phyloP scores from a whole-genome alignment of 2,888 invertebrate genomes.

The Eurois occulta region DNA sequence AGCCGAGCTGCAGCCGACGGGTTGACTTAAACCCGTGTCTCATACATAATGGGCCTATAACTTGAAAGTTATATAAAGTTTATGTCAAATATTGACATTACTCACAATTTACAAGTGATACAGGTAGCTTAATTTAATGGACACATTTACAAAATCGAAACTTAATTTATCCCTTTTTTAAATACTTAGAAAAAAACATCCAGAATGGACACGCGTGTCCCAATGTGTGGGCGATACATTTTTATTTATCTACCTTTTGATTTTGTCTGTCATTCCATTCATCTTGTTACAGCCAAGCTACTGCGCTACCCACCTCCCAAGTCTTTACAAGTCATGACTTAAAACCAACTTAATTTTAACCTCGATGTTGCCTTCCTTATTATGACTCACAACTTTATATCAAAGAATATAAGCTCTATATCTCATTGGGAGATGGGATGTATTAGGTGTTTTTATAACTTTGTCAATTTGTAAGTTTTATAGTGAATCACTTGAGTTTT shows the following conservation, averaged over 20 bases:
- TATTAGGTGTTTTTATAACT: conserved; percentile 29
- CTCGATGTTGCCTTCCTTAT: conserved; percentile 20
- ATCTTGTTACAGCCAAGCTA: conserved; percentile 83
- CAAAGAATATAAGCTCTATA: conserved; percentile 62
- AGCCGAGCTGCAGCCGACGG: conserved; percentile 37
- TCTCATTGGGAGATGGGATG: conserved; percentile 17
- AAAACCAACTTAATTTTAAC: conserved; percentile 56
- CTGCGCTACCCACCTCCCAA: conserved; percentile 81
- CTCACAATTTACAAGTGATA: background rate
- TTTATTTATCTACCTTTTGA: conserved; percentile 78
- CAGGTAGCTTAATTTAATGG: background rate
- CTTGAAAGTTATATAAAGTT: background rate
- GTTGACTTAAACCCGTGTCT: background rate
- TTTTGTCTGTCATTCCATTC: conserved; percentile 83
- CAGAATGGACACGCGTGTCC: conserved; percentile 70
- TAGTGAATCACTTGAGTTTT: conserved; percentile 84
- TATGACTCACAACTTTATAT: conserved; percentile 67
- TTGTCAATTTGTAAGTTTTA: conserved; percentile 75
- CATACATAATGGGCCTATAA: conserved; percentile 42
- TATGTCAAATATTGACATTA: background rate
- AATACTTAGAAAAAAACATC: background rate
- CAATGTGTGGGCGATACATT: conserved; percentile 82
- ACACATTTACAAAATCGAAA: background rate
- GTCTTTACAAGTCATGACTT: conserved; percentile 77
- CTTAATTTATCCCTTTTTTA: background rate